These are phyloP conservation scores for Osmerus eperlanus DNA, from an alignment of 2,113 vertebrate species.

Conservation along the genomic window DNA sequence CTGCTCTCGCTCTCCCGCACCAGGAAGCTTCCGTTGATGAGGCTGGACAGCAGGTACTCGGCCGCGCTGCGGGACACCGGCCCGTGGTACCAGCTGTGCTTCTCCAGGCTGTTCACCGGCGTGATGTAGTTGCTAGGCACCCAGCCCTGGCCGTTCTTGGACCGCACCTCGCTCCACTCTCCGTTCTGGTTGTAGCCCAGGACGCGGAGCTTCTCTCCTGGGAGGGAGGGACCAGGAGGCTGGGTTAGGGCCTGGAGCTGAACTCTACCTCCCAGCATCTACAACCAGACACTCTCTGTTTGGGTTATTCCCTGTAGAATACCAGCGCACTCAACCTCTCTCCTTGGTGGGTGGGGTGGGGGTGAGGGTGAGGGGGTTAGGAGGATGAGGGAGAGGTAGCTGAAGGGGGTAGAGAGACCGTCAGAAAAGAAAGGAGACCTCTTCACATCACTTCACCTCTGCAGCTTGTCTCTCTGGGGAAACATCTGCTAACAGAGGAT, in stretches of 20 bases:
- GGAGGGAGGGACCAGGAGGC: neutral
- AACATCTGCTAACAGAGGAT: too few relatives aligned
- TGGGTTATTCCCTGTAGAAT: too few relatives aligned
- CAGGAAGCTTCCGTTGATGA: constrained; percentile 97
- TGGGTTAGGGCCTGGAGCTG: neutral
- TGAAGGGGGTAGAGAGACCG: too few relatives aligned
- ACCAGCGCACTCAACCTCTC: too few relatives aligned
- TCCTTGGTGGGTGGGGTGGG: too few relatives aligned
- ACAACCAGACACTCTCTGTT: too few relatives aligned
- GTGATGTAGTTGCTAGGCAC: constrained; percentile 99
- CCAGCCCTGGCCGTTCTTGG: constrained; percentile 98
- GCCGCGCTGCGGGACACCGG: constrained; percentile 95
- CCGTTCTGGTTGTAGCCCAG: constrained; percentile 98
- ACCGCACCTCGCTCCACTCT: constrained; percentile 98
- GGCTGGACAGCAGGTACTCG: constrained; percentile 93
- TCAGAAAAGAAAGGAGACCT: too few relatives aligned
- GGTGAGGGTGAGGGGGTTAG: too few relatives aligned
- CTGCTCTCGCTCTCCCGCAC: constrained; percentile 98
- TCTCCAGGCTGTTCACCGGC: constrained; percentile 97
- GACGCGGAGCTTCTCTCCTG: constrained; percentile 96
- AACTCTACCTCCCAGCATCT: neutral
- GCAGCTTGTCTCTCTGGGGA: too few relatives aligned
- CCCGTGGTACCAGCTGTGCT: constrained; percentile 98
- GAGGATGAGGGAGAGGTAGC: too few relatives aligned
- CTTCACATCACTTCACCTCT: too few relatives aligned